Conservation (phyloP, 2,888 invertebrate species). For the Hemithea aestivaria region DNA sequence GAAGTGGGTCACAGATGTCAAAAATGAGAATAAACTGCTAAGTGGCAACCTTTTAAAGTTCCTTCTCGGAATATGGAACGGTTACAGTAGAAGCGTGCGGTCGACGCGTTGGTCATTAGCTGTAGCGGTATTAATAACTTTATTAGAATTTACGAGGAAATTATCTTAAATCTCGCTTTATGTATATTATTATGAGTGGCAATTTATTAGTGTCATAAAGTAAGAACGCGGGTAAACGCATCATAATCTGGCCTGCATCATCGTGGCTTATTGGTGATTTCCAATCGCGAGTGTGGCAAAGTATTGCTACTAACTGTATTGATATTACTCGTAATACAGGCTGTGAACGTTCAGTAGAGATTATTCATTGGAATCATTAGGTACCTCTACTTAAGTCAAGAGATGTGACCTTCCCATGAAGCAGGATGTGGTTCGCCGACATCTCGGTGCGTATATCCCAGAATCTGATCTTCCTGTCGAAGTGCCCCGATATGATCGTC, state of each 20-base stretch:
- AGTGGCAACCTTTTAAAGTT: slow-evolving; percentile 20
- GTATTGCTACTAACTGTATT: no score
- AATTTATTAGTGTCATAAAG: not conserved
- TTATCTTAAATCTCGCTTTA: not conserved
- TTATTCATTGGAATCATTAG: not conserved
- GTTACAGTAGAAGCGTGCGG: slow-evolving; percentile 3
- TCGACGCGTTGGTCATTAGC: not conserved
- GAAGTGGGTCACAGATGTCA: slow-evolving; percentile 23
- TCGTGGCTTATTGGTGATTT: no score
- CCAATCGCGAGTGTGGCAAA: no score
- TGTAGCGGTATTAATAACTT: not conserved
- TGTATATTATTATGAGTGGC: not conserved
- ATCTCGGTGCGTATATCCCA: slow-evolving; percentile 97
- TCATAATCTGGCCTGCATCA: no score
- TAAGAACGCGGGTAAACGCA: no score
- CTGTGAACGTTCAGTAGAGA: no score
- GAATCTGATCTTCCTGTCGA: slow-evolving; percentile 97
- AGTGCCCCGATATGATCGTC: slow-evolving; percentile 97
- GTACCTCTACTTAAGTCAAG: slow-evolving; percentile 94
- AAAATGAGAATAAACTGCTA: slow-evolving; percentile 25
- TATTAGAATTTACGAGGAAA: slow-evolving; percentile 4
- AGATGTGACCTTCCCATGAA: slow-evolving; percentile 97
- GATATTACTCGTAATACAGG: no score
- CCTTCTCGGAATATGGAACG: slow-evolving; percentile 4
- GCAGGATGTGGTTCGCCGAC: slow-evolving; percentile 89